Conservation (phyloP, 2,113 vertebrate genomes). For the Microtus montanus region DNA sequence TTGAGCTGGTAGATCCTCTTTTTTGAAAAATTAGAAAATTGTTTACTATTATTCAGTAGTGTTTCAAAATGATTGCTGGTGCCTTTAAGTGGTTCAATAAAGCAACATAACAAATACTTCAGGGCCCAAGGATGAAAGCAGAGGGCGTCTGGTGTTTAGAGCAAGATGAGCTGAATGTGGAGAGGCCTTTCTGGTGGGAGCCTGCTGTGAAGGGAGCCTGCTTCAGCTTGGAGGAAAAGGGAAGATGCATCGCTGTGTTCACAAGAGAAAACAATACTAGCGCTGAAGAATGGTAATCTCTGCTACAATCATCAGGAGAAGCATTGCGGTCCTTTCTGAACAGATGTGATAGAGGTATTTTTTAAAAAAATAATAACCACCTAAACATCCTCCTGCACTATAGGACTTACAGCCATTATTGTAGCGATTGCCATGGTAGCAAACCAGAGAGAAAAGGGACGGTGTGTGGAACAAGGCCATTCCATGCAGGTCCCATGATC, state of each 20-base stretch:
- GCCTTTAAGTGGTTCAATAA: not conserved
- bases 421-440: not conserved
- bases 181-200: not conserved
- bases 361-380: not conserved
- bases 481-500: not conserved
- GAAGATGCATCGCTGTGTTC: not conserved
- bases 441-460: not conserved
- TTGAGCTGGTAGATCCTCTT: not conserved
- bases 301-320: not conserved
- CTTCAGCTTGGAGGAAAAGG: not conserved
- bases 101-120: not conserved
- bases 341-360: not conserved
- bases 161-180: not conserved
- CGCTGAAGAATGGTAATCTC: conserved; percentile 11
- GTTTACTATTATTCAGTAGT: not conserved
- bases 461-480: not conserved
- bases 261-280: not conserved
- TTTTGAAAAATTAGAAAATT: not conserved
- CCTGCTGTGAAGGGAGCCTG: not conserved
- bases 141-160: not conserved
- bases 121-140: not conserved
- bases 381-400: not conserved
- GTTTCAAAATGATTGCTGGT: not conserved
- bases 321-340: not conserved
- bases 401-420: not conserved